phyloP scores from a whole-genome alignment of 1,140 invertebrate species.

The Oedothorax gibbosus region DNA sequence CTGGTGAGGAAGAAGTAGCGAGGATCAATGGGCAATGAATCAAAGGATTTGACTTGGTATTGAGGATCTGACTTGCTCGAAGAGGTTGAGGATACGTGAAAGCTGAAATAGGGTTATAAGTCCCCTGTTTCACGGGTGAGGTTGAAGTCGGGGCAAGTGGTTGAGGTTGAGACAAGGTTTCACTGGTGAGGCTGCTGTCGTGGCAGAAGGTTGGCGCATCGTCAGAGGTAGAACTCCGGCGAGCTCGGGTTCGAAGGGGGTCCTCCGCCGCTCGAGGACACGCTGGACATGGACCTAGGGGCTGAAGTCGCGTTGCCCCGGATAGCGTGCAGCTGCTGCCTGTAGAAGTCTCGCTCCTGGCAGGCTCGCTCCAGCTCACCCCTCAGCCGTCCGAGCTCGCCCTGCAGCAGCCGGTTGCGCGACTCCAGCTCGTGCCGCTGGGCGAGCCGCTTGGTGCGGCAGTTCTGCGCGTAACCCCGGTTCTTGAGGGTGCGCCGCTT shows the following conservation, averaged over 20 bases:
- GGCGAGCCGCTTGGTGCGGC: conserved; percentile 88
- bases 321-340: conserved; percentile 49
- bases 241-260: conserved; percentile 65
- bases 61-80: no score
- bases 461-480: conserved; percentile 98
- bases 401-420: conserved; percentile 82
- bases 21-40: no score
- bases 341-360: conserved; percentile 61
- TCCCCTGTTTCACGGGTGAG: no score
- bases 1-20: no score
- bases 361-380: conserved; percentile 72
- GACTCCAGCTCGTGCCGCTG: conserved; percentile 89
- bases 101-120: no score
- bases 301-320: conserved; percentile 9
- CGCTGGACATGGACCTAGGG: conserved; percentile 56
- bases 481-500: conserved; percentile 98
- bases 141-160: no score
- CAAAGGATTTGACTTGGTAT: no score
- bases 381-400: conserved; percentile 79
- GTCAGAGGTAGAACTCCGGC: conserved; percentile 65
- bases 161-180: no score
- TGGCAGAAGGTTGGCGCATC: not conserved
- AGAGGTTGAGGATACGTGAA: no score
- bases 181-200: no score
- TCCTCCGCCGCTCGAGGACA: conserved; percentile 38